phyloP scores from a whole-genome alignment of 2,797 vertebrate species.

The Oophaga sylvatica region DNA sequence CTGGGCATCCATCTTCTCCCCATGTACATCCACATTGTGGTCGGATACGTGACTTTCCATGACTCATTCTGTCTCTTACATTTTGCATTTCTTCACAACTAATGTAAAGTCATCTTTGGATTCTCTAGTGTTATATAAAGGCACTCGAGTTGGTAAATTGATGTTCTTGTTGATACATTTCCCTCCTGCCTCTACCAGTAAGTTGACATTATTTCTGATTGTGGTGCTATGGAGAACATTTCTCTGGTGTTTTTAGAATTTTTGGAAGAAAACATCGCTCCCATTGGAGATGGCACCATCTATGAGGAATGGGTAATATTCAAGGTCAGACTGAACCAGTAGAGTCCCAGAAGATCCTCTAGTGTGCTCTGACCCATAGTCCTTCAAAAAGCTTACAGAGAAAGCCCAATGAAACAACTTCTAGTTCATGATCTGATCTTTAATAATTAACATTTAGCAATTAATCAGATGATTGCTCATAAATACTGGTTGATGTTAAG shows the following conservation, averaged over 20 bases:
- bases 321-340: no score
- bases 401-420: no score
- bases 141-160: neutral
- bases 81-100: neutral
- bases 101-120: neutral
- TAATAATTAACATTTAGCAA: no score
- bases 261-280: neutral
- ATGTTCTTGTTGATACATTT: neutral
- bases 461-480: no score
- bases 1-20: neutral
- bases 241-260: neutral
- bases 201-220: neutral
- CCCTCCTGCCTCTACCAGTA: neutral
- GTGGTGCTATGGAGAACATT: neutral
- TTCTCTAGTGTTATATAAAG: conserved; percentile 6
- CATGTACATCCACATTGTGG: neutral
- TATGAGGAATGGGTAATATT: neutral
- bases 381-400: no score
- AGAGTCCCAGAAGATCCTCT: no score
- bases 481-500: no score
- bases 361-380: no score
- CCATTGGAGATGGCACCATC: neutral
- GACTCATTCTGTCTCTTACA: conserved; percentile 23
- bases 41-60: neutral
- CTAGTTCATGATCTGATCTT: no score